A percentile compares a stretch with the other conserved stretches of the same genome.
Conservation (phyloP, 2,888 invertebrate species). For the Automeris io region DNA sequence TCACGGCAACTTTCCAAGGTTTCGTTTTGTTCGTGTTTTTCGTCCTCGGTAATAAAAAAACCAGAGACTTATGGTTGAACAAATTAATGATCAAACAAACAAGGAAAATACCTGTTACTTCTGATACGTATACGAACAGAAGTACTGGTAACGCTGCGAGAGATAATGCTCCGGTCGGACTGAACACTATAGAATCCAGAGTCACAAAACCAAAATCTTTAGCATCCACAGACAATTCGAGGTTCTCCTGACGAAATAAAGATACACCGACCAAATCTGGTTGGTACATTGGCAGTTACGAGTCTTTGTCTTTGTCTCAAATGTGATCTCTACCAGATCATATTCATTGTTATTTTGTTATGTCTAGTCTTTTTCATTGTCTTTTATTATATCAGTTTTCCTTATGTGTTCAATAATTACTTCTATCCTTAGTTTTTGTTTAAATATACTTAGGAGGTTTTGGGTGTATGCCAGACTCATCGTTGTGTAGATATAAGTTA, state of each 20-base stretch:
- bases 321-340: conserved; percentile 6
- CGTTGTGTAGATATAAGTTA: neutral
- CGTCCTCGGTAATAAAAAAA: conserved; percentile 77
- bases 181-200: conserved; percentile 42
- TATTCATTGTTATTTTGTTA: conserved; percentile 8
- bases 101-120: conserved; percentile 64
- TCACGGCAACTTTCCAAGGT: conserved; percentile 76
- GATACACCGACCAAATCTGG: conserved; percentile 11
- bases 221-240: conserved; percentile 49
- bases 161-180: conserved; percentile 15
- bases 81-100: conserved; percentile 67
- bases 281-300: conserved; percentile 17
- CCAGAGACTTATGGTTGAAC: conserved; percentile 73
- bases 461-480: too few relatives aligned
- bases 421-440: neutral
- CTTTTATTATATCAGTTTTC: neutral
- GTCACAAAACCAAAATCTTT: conserved; percentile 56
- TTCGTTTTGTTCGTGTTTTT: conserved; percentile 80
- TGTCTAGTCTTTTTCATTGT: conserved; percentile 18
- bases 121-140: conserved; percentile 60
- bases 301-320: conserved; percentile 13
- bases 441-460: too few relatives aligned
- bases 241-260: conserved; percentile 56
- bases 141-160: conserved; percentile 42
- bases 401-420: neutral